These are phyloP conservation scores for Lanistes nyassanus DNA, from an alignment of 1,140 invertebrate species.

Conservation along the genomic window DNA sequence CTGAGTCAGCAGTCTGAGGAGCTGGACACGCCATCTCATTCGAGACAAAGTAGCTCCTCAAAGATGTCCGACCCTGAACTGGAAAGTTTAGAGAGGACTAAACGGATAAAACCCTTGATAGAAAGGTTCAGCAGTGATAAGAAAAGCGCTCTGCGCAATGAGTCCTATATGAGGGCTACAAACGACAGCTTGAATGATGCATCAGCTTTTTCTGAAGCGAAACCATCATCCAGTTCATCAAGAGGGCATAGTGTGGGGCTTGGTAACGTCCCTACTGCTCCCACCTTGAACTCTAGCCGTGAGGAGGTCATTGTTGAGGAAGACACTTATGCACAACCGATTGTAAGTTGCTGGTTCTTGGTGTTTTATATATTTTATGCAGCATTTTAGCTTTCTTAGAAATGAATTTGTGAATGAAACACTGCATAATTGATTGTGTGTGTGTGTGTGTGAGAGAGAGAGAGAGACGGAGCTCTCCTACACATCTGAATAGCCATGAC, in stretches of 20 bases:
- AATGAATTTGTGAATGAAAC: background rate
- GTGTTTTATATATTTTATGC: background rate
- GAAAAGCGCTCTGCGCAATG: slow-evolving; percentile 26
- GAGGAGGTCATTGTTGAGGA: slow-evolving; percentile 39
- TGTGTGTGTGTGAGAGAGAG: too few species aligned
- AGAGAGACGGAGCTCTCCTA: too few species aligned
- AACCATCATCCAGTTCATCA: slow-evolving; percentile 4
- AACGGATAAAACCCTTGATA: background rate
- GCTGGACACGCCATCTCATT: slow-evolving; percentile 16
- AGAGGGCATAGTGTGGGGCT: slow-evolving; percentile 4
- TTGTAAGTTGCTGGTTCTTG: slow-evolving; percentile 27
- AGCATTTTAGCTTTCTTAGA: too few species aligned
- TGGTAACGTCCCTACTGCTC: background rate
- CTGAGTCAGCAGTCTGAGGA: slow-evolving; percentile 14
- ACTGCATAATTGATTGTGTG: background rate
- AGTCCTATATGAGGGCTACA: slow-evolving; percentile 30
- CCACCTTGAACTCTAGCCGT: slow-evolving; percentile 24
- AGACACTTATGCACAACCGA: slow-evolving; percentile 37
- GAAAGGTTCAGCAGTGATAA: slow-evolving; percentile 19
- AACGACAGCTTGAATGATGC: slow-evolving; percentile 50
- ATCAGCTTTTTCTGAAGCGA: slow-evolving; percentile 13
- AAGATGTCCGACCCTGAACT: slow-evolving; percentile 6
- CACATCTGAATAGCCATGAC: too few species aligned
- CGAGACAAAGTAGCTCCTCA: slow-evolving; percentile 16
- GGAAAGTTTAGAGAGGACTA: slow-evolving; percentile 12